Evolutionary conservation across 2,888 invertebrate genomes (phyloP).

Genomic region (Liposcelis brunnea): DNA sequence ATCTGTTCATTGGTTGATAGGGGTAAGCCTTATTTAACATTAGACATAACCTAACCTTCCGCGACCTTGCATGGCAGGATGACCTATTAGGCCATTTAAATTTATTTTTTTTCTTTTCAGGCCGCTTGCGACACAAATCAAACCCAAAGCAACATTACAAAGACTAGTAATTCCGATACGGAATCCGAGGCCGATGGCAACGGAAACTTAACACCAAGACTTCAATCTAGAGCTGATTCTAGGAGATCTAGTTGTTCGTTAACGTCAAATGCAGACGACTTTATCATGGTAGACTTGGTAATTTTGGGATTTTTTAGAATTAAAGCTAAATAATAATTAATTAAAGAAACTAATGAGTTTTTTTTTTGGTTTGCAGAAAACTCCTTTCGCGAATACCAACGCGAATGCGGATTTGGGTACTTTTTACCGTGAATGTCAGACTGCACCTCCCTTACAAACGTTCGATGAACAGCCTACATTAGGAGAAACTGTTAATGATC

Average conservation of each 20-base stretch:
- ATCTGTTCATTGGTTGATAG: too few relatives aligned
- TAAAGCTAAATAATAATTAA: slow-evolving; percentile 9
- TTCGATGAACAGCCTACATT: slow-evolving; percentile 32
- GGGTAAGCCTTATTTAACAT: too few relatives aligned
- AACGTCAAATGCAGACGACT: slow-evolving; percentile 40
- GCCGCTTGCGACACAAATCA: slow-evolving; percentile 10
- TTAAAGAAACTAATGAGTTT: too few relatives aligned
- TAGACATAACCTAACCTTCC: too few relatives aligned
- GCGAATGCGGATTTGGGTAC: slow-evolving; percentile 55
- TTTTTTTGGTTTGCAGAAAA: slow-evolving; percentile 40
- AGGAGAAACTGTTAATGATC: slow-evolving; percentile 39
- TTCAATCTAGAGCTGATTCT: slow-evolving; percentile 22
- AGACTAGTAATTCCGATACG: slow-evolving; percentile 15
- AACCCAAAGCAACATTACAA: slow-evolving; percentile 18
- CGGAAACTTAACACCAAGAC: slow-evolving; percentile 25
- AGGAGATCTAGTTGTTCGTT: slow-evolving; percentile 31
- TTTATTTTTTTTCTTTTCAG: too few relatives aligned
- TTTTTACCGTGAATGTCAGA: slow-evolving; percentile 64
- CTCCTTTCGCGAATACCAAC: slow-evolving; percentile 58
- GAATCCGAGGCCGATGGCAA: slow-evolving; percentile 25
- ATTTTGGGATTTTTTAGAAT: slow-evolving; percentile 23
- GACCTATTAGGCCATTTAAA: too few relatives aligned
- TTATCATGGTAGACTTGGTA: slow-evolving; percentile 56
- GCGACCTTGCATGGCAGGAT: too few relatives aligned
- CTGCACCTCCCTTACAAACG: slow-evolving; percentile 41